phyloP scores from a whole-genome alignment of 2,797 vertebrate species.

The Schizothorax lantsangensis region DNA sequence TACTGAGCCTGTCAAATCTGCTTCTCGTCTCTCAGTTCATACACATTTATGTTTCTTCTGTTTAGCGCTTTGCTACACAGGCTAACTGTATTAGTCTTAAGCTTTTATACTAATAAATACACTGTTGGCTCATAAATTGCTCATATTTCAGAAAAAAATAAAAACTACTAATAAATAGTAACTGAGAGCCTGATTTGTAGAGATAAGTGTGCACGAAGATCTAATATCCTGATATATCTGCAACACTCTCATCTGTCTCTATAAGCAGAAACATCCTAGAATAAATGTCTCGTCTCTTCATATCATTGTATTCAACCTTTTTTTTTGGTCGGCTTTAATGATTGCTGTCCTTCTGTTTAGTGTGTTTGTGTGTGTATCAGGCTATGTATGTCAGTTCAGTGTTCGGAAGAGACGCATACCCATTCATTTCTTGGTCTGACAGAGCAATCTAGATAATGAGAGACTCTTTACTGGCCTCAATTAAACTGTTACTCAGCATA shows the following conservation, averaged over 20 bases:
- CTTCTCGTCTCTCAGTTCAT: not conserved
- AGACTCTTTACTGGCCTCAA: conserved; percentile 54
- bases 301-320: not conserved
- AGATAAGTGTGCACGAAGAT: not conserved
- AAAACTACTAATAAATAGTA: not conserved
- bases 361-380: conserved; percentile 21
- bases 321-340: not conserved
- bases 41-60: not conserved
- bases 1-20: not conserved
- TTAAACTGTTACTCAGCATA: conserved; percentile 58
- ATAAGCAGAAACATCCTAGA: not conserved
- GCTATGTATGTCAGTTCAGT: conserved; percentile 10
- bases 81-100: not conserved
- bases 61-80: not conserved
- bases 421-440: conserved; percentile 51
- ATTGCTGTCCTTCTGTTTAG: conserved; percentile 14
- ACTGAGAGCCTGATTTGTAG: not conserved
- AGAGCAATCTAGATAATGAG: conserved; percentile 62
- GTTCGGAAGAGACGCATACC: conserved; percentile 29
- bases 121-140: not conserved
- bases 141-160: not conserved
- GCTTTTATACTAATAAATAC: not conserved
- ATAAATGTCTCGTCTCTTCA: not conserved
- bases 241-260: conserved; percentile 14
- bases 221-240: not conserved